Percentiles rank a stretch among this genome's conserved stretches.
Conservation (phyloP, 2,888 invertebrate genomes). For the Andrena marginata region DNA sequence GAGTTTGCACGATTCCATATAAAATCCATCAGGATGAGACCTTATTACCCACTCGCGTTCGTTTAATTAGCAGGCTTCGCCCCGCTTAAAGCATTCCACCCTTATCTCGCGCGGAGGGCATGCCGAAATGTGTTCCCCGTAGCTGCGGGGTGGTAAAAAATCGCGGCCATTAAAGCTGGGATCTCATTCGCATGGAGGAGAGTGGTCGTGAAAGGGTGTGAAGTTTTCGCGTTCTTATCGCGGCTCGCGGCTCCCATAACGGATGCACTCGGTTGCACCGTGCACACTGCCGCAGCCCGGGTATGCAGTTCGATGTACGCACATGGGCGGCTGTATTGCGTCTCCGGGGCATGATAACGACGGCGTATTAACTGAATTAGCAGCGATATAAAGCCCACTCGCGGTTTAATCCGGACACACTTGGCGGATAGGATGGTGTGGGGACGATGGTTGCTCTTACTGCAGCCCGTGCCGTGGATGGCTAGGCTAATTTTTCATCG, state of each 20-base stretch:
- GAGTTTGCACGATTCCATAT: background rate
- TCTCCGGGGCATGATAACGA: constrained; percentile 68
- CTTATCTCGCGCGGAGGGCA: constrained; percentile 18
- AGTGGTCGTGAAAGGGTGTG: constrained; percentile 35
- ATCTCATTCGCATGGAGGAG: constrained; percentile 39
- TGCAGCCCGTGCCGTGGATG: constrained; percentile 10
- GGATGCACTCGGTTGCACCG: constrained; percentile 29
- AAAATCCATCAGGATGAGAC: background rate
- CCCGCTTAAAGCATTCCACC: constrained; percentile 11
- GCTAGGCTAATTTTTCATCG: constrained; percentile 60
- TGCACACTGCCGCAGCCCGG: background rate
- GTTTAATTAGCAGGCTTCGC: constrained; percentile 12
- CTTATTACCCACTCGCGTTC: background rate
- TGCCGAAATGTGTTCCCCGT: constrained; percentile 13
- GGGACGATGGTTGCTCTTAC: constrained; percentile 59
- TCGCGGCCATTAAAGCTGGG: constrained; percentile 26
- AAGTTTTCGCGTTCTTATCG: constrained; percentile 58
- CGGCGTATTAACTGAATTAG: constrained; percentile 78
- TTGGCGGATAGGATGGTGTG: constrained; percentile 61
- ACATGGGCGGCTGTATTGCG: constrained; percentile 14
- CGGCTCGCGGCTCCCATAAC: constrained; percentile 20
- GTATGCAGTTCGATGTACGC: constrained; percentile 10
- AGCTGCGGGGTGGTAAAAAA: constrained; percentile 10
- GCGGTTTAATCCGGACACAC: constrained; percentile 77
- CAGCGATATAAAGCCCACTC: constrained; percentile 77